phyloP scores from a whole-genome alignment of 2,888 invertebrate species.

The Idaea straminata region DNA sequence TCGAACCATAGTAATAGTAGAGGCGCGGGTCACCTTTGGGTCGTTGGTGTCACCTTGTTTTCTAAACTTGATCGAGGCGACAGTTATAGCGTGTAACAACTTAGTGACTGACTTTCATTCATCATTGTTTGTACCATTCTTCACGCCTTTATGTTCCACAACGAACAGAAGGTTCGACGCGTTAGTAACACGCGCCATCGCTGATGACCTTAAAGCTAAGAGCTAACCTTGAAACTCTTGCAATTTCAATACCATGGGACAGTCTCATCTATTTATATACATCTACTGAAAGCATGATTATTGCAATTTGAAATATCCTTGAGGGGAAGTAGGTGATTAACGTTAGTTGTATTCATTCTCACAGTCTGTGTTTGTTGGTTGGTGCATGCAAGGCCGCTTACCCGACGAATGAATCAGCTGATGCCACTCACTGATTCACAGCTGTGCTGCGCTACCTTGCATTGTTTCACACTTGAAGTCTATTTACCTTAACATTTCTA shows the following conservation, averaged over 20 bases:
- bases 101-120: conserved; percentile 57
- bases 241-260: conserved; percentile 1
- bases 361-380: conserved; percentile 31
- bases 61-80: conserved; percentile 62
- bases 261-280: not conserved
- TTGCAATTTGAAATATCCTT: conserved; percentile 38
- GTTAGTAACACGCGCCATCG: not conserved
- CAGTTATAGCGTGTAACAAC: conserved; percentile 57
- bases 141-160: conserved; percentile 16
- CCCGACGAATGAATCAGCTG: conserved; percentile 68
- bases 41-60: conserved; percentile 73
- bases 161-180: no score
- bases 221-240: not conserved
- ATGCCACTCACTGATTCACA: conserved; percentile 58
- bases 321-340: conserved; percentile 47
- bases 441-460: conserved; percentile 45
- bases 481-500: conserved; percentile 36
- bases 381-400: conserved; percentile 62
- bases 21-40: conserved; percentile 68
- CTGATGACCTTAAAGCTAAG: not conserved
- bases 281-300: conserved; percentile 5
- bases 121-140: conserved; percentile 45
- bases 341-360: conserved; percentile 52
- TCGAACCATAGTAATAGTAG: conserved; percentile 56
- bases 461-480: conserved; percentile 55